Conservation (phyloP, 1,140 invertebrate genomes). For the Macrosteles quadrilineatus region DNA sequence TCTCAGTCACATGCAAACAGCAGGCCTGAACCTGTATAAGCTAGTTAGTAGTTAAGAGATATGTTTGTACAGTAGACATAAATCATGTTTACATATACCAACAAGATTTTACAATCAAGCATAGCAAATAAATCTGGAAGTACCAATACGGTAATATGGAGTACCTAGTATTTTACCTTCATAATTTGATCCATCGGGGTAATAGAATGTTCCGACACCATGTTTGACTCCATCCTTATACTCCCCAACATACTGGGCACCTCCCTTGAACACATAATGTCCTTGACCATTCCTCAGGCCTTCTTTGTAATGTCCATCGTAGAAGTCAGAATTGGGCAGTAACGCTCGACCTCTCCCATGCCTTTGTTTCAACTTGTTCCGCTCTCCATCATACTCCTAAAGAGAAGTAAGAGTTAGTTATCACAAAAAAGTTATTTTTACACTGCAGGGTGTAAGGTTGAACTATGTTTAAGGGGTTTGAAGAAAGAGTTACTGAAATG, state of each 20-base stretch:
- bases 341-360: constrained; percentile 26
- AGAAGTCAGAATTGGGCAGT: constrained; percentile 28
- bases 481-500: neutral
- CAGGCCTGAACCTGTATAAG: too few species aligned
- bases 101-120: too few species aligned
- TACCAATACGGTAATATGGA: too few species aligned
- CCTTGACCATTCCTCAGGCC: constrained; percentile 24
- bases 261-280: constrained; percentile 26
- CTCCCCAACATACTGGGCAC: constrained; percentile 24
- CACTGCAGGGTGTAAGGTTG: neutral
- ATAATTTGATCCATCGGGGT: constrained; percentile 31
- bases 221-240: constrained; percentile 28
- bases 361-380: constrained; percentile 28
- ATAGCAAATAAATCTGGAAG: too few species aligned
- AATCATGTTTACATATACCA: too few species aligned
- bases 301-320: constrained; percentile 19
- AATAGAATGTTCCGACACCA: constrained; percentile 24
- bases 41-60: too few species aligned
- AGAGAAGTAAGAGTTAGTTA: neutral
- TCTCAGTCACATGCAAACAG: too few species aligned
- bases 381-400: constrained; percentile 26
- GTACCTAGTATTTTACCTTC: too few species aligned
- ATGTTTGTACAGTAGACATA: too few species aligned
- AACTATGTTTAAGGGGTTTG: neutral
- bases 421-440: neutral